Evolutionary conservation across 1,140 invertebrate genomes (phyloP).

Genomic region (Anastrepha obliqua): DNA sequence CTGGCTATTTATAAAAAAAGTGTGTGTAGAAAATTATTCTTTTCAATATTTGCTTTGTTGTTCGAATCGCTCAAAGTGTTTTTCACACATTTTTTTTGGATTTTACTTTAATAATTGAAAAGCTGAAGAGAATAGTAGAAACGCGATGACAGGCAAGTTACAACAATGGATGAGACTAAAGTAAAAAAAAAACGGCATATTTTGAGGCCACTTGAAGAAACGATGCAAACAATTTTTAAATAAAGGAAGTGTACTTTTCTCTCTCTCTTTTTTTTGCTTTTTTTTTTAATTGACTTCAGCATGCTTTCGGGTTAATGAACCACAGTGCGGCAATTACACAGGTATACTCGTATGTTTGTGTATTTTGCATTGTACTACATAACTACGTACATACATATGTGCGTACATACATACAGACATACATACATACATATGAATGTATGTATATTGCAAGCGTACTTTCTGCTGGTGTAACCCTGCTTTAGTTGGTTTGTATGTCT

Average conservation of each 20-base stretch:
- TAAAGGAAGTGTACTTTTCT: background rate
- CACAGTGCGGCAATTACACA: background rate
- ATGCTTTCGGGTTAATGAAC: background rate
- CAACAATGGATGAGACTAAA: background rate
- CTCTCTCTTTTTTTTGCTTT: background rate
- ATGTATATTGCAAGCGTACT: too few species aligned
- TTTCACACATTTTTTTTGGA: background rate
- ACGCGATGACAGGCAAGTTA: background rate
- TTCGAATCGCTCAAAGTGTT: constrained; percentile 17
- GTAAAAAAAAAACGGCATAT: background rate
- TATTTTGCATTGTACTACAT: background rate
- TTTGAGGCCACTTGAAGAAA: background rate
- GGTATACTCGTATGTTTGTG: background rate
- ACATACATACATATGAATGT: too few species aligned
- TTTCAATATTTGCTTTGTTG: constrained; percentile 29
- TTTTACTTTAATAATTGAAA: background rate
- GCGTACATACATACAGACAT: too few species aligned
- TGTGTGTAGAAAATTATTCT: background rate
- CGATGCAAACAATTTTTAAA: background rate
- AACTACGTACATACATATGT: too few species aligned
- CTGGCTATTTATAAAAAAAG: background rate
- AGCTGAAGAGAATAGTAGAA: background rate
- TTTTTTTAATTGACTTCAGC: background rate
- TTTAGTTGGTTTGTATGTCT: background rate
- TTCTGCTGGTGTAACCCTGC: too few species aligned